A percentile compares a stretch with the other conserved stretches of the same genome.
These are phyloP conservation scores for Coelopa pilipes DNA, from an alignment of 2,888 invertebrate species.

Conservation along the genomic window DNA sequence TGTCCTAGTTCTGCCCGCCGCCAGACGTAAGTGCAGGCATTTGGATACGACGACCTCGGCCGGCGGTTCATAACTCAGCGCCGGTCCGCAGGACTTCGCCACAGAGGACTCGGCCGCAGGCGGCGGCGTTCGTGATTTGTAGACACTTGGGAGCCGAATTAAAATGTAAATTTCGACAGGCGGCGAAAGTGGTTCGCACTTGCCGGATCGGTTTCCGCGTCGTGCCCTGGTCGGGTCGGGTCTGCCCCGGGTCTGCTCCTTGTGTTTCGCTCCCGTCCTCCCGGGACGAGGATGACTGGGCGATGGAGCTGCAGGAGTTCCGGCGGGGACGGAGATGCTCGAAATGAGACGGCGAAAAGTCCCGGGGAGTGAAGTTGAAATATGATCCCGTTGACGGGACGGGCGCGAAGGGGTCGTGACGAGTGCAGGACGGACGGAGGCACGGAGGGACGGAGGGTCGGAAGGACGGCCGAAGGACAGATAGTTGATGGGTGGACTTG, in stretches of 20 bases:
- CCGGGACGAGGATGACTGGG: too few species aligned
- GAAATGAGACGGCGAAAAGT: neutral
- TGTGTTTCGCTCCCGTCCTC: too few species aligned
- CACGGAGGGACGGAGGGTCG: neutral
- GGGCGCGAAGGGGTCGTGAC: neutral
- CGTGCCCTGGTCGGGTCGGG: too few species aligned
- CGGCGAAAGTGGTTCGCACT: constrained; percentile 9
- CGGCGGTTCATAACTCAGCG: neutral
- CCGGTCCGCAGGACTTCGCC: too few species aligned
- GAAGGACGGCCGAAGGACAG: neutral
- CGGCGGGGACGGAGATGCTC: too few species aligned
- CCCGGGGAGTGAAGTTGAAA: constrained; percentile 29
- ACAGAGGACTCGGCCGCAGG: neutral
- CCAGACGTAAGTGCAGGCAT: too few species aligned
- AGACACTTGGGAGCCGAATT: constrained; percentile 28
- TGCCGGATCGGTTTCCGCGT: constrained; percentile 5
- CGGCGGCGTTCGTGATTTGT: constrained; percentile 25
- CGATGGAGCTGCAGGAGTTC: too few species aligned
- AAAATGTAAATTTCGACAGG: constrained; percentile 33
- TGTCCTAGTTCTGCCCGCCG: too few species aligned
- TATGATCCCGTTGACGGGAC: constrained; percentile 15
- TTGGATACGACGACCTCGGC: too few species aligned
- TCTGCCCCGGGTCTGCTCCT: too few species aligned
- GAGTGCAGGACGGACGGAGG: neutral
- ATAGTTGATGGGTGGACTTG: neutral